Base-by-base conservation (phyloP, 2,888 invertebrate species). In the Nasonia oneida region DNA sequence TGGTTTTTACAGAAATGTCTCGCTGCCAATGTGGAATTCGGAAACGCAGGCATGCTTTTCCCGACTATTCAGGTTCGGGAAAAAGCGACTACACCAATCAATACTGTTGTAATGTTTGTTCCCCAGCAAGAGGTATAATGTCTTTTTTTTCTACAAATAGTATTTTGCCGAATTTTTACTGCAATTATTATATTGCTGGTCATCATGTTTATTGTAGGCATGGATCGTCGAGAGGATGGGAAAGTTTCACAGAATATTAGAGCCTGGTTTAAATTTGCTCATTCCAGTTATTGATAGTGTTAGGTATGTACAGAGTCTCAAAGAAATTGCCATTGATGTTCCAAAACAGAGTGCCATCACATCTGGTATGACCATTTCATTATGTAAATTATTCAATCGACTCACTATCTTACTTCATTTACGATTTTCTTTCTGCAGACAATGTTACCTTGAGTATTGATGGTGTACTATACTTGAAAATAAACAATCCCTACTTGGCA, bases 141-240 rank as follows among this genome's bases (percentile, higher is more conserved):
- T 77, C 50, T 50, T 50, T 87, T 77, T 74, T 15, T 18, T 70
- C 8, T 23, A 53, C 6, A 71, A 64, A 15, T 74, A 88, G 67
- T 47, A 76, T 67, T 78, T 37, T 42, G n/a, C n/a, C 50, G n/a
- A 47, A 39, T 79, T 70, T 57, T 85, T 2, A 50, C 14, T 42
- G 18, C 67, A 18, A 84, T n/a, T 71, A 67, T 70, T 80, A 37
- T 77, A 67, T 57, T 39, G 18, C 23, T 42, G 53, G 3, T 18
- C 61, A 80, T 71, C 77, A 64, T 86, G 57, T 78, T 29, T 81
- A 53, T 84, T 53, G 83, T 92, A 97, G 97, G 98, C 98, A 82
- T 99, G 99, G 99, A 95, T 99, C 86, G 97, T 99, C 0, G 99
- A 99, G 93, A 95, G 99, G 89, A 99, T 99, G 99, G 99, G 99